phyloP scores from a whole-genome alignment of 2,888 invertebrate species.

The Dendrolimus houi region DNA sequence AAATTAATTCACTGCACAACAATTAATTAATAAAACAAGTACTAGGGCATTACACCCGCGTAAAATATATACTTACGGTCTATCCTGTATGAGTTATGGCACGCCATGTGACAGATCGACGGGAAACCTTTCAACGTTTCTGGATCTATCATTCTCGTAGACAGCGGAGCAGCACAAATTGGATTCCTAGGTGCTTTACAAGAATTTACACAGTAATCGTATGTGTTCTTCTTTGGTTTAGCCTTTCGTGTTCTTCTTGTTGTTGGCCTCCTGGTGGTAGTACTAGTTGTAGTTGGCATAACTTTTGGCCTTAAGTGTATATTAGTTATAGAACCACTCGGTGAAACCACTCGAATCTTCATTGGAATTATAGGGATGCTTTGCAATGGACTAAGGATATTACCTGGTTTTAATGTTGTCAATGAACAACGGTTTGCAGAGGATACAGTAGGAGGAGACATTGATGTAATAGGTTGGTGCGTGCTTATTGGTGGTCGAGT shows the following conservation, averaged over 20 bases:
- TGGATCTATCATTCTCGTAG: conserved; percentile 39
- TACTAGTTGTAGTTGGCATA: conserved; percentile 37
- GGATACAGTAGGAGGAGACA: conserved; percentile 13
- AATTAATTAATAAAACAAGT: too few species aligned
- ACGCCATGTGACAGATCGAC: conserved; percentile 65
- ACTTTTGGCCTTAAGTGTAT: conserved; percentile 45
- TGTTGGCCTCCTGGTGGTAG: conserved; percentile 31
- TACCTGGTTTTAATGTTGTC: conserved; percentile 5
- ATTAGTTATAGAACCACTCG: conserved; percentile 50
- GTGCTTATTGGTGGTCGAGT: neutral
- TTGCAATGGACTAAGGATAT: neutral
- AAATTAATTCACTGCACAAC: too few species aligned
- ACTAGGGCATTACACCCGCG: too few species aligned
- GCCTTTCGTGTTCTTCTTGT: conserved; percentile 30
- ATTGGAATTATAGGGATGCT: conserved; percentile 16
- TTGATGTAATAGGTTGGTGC: neutral
- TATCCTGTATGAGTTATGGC: conserved; percentile 59
- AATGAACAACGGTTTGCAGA: neutral
- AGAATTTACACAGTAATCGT: conserved; percentile 46
- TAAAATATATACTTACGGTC: conserved; percentile 39
- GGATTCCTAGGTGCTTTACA: conserved; percentile 48
- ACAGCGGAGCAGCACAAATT: conserved; percentile 52
- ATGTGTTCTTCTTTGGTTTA: conserved; percentile 45
- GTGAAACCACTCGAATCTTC: conserved; percentile 48
- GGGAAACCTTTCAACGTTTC: conserved; percentile 60